phyloP scores from a whole-genome alignment of 2,797 vertebrate genomes.

The Sebastes matsubarae region DNA sequence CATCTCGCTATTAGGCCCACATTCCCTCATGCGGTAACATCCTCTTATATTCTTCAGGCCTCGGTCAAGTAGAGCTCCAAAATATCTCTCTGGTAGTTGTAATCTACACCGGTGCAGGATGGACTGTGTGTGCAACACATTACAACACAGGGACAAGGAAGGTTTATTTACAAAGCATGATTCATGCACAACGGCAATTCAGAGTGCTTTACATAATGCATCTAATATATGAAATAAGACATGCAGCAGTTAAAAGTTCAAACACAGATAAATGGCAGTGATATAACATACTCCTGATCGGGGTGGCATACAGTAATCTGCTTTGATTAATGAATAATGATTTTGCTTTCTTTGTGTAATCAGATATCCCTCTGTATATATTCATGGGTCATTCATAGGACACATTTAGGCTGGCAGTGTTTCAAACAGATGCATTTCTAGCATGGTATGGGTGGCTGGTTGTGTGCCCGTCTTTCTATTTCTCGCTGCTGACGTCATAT shows the following conservation, averaged over 20 bases:
- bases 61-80: not conserved
- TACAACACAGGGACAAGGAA: not conserved
- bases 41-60: slow-evolving; percentile 9
- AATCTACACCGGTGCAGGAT: not conserved
- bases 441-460: not conserved
- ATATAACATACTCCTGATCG: not conserved
- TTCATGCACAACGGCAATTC: not conserved
- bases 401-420: not conserved
- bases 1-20: slow-evolving; percentile 19
- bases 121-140: not conserved
- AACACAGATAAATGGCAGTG: not conserved
- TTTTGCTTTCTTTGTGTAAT: not conserved
- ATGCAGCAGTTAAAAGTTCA: not conserved
- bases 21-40: slow-evolving; percentile 4
- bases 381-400: not conserved
- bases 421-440: not conserved
- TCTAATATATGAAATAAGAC: not conserved
- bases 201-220: not conserved
- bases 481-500: not conserved
- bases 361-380: not conserved
- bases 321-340: not conserved
- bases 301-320: not conserved
- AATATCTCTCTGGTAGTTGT: not conserved
- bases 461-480: not conserved
- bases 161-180: not conserved